Base-by-base conservation (phyloP, 2,113 vertebrate genomes). In the Pterocles burchelli region DNA sequence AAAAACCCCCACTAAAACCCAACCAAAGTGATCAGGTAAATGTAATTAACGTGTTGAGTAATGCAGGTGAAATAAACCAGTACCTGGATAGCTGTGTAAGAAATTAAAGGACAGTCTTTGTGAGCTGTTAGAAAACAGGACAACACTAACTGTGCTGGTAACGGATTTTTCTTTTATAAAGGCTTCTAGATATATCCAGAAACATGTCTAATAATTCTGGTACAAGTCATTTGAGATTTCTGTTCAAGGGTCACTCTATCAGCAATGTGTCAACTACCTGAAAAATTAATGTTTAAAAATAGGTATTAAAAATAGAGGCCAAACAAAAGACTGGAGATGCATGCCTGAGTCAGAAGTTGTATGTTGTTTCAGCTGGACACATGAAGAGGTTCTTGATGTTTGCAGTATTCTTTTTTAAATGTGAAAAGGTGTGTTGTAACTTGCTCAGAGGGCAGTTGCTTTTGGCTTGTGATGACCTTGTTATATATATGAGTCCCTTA, bases 301-400 rank as follows among this genome's bases (percentile, higher is more conserved):
- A 8, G 6, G 1, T 28, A 9, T 45, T 8, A 9, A 28, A 82
- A 28, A 3, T 1, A 9, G 29, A n/a, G 20, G 4, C 7, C 4
- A 3, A 15, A 2, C 2, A 34, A 34, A 54, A 76, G 8, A 9
- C 31, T 76, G 4, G 58, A 43, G 38, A 28, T 21, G 17, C 3
- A 10, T n/a, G 43, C 3, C 25, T 45, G 15, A 54, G 7, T 3
- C 22, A 22, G 51, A 13, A 51, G 7, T n/a, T 3, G 5, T 19
- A 3, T 5, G 10, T 10, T 13, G 6, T 25, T 34, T 29, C 24
- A n/a, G 25, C 14, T 28, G 9, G 10, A 11, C 4, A 6, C 5
- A 5, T 4, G 4, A 49, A 17, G 45, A 24, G 1, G 2, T 29
- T 70, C 13, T 12, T 61, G 28, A 82, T 17, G 1, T 36, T 54